Percentiles rank a stretch among this genome's conserved stretches.
Conservation (phyloP, 92 coral and sea anemone species). For the Paramuricea clavata region DNA sequence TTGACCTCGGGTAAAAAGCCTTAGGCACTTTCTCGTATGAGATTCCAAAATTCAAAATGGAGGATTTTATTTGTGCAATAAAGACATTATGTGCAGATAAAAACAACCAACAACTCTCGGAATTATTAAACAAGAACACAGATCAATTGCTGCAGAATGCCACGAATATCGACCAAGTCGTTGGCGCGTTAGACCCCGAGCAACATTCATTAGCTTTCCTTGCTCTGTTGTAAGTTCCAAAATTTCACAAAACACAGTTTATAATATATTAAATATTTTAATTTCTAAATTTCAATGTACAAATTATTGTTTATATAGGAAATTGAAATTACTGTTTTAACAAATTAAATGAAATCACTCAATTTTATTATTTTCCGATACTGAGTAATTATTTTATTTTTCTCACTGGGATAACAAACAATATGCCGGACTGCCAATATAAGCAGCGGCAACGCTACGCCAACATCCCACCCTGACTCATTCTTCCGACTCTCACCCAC, state of each 20-base stretch:
- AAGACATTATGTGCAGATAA: conserved; percentile 97
- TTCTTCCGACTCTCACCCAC: no score
- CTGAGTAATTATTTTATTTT: no score
- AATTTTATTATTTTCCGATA: no score
- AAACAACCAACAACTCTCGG: conserved; percentile 87
- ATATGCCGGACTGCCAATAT: no score
- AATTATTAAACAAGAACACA: conserved; percentile 87
- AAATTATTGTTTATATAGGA: not conserved
- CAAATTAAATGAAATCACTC: no score
- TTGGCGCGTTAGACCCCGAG: conserved; percentile 96
- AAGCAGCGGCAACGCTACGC: no score
- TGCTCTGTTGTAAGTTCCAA: conserved; percentile 87
- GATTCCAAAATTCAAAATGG: conserved; percentile 79
- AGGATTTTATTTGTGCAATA: conserved; percentile 93
- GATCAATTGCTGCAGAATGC: conserved; percentile 87
- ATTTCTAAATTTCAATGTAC: no score
- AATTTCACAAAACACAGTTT: not conserved
- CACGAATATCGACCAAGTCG: conserved; percentile 89
- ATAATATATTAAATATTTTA: no score
- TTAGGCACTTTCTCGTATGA: not conserved
- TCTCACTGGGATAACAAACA: no score
- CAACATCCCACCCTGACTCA: no score
- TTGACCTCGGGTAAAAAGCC: not conserved
- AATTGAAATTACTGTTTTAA: not conserved
- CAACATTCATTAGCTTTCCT: conserved; percentile 97